Percentiles rank a stretch among this genome's conserved stretches.
phyloP scores from a whole-genome alignment of 1,140 invertebrate genomes.

The Pectinophora gossypiella region DNA sequence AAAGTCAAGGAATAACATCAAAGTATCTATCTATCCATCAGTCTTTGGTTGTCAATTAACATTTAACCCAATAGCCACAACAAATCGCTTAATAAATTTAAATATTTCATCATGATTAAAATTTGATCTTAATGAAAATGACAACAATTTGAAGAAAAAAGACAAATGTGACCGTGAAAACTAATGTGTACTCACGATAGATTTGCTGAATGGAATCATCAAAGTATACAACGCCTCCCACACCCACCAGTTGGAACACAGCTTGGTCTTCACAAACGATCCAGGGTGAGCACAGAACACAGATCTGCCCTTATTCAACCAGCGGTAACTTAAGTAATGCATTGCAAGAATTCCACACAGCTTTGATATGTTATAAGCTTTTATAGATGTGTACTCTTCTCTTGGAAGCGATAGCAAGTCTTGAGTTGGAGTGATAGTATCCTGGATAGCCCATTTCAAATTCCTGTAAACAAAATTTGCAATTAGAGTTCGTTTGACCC shows the following conservation, averaged over 20 bases:
- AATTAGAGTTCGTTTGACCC: no score
- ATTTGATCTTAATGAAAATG: no score
- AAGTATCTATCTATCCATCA: no score
- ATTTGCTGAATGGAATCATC: slow-evolving; percentile 95
- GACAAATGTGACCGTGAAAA: no score
- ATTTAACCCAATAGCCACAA: no score
- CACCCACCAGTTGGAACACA: slow-evolving; percentile 90
- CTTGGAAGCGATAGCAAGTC: slow-evolving; percentile 76
- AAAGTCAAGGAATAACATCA: no score
- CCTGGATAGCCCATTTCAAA: slow-evolving; percentile 74
- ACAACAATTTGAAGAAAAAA: no score
- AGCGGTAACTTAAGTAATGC: slow-evolving; percentile 78
- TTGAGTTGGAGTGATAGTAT: slow-evolving; percentile 61
- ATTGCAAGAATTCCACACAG: slow-evolving; percentile 91
- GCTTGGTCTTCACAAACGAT: slow-evolving; percentile 88
- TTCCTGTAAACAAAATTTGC: slow-evolving; percentile 82
- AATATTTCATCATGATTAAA: no score
- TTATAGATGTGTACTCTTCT: slow-evolving; percentile 85
- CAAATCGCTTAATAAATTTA: no score
- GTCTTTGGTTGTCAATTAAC: no score
- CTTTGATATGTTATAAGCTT: slow-evolving; percentile 94
- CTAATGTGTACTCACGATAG: slow-evolving; percentile 89
- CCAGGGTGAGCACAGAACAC: slow-evolving; percentile 93
- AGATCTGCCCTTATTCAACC: slow-evolving; percentile 80
- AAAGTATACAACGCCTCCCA: slow-evolving; percentile 85